Conservation (phyloP, 2,797 vertebrate genomes). For the Carcharodon carcharias region DNA sequence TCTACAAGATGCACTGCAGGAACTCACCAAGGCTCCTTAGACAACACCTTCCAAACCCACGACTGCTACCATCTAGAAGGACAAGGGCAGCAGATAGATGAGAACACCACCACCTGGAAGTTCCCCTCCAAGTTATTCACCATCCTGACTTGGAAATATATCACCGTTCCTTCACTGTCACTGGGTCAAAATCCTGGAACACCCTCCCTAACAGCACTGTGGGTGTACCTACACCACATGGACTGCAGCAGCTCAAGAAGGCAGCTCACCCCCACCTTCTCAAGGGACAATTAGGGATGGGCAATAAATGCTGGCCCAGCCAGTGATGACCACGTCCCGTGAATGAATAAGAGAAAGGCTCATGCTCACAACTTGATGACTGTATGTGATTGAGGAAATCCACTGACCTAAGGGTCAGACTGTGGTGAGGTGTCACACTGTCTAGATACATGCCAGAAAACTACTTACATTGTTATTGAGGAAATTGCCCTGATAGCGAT, state of each 20-base stretch:
- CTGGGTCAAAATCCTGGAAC: background rate
- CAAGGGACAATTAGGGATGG: background rate
- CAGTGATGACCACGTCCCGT: background rate
- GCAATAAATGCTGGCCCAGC: background rate
- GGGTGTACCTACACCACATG: background rate
- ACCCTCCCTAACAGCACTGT: background rate
- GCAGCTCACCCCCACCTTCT: background rate
- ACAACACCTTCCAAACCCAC: background rate
- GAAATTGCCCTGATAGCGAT: conserved; percentile 58
- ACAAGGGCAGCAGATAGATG: background rate
- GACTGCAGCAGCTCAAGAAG: background rate
- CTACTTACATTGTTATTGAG: conserved; percentile 54
- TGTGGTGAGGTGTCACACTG: background rate
- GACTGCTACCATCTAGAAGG: background rate
- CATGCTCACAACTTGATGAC: background rate
- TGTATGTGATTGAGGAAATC: background rate
- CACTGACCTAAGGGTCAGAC: background rate
- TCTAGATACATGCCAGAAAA: background rate
- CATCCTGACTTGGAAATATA: background rate
- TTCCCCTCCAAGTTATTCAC: background rate
- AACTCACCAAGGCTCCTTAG: background rate
- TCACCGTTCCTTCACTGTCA: background rate
- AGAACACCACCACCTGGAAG: background rate
- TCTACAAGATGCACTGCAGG: no score
- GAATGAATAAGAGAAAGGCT: background rate